Evolutionary conservation across 2,888 invertebrate species (phyloP).

Genomic region (Lottia gigantea): DNA sequence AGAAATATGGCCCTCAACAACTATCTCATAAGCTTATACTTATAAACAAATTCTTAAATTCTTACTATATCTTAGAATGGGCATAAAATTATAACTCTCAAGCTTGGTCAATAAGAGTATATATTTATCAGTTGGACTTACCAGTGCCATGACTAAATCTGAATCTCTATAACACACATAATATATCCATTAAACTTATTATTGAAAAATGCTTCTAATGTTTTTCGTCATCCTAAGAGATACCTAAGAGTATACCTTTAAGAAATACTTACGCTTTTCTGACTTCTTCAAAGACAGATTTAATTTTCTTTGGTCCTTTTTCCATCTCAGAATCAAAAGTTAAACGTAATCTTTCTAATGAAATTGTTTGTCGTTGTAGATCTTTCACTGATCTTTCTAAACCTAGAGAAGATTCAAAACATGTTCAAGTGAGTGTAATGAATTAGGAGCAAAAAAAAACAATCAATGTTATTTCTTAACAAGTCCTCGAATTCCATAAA

Average conservation of each 20-base stretch:
- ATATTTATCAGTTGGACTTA: too few relatives aligned
- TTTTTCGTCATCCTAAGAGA: background rate
- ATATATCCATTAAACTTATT: too few relatives aligned
- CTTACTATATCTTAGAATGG: background rate
- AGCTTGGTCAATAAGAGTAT: background rate
- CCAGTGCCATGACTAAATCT: too few relatives aligned
- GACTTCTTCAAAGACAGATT: conserved; percentile 62
- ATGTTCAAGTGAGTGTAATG: background rate
- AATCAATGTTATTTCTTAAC: too few relatives aligned
- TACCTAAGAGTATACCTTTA: too few relatives aligned
- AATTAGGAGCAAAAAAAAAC: too few relatives aligned
- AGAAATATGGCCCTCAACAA: too few relatives aligned
- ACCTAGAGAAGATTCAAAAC: conserved; percentile 44
- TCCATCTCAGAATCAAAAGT: conserved; percentile 63
- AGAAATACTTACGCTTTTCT: conserved; percentile 51
- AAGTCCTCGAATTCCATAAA: too few relatives aligned
- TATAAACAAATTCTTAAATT: too few relatives aligned
- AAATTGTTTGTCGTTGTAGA: conserved; percentile 63
- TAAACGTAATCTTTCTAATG: conserved; percentile 58
- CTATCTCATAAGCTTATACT: too few relatives aligned
- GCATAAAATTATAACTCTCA: background rate
- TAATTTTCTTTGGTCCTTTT: conserved; percentile 60
- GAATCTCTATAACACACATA: too few relatives aligned
- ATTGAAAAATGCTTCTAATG: background rate
- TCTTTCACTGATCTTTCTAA: conserved; percentile 66